Base-by-base conservation (phyloP, 2,113 vertebrate species). In the Oophaga pumilio region DNA sequence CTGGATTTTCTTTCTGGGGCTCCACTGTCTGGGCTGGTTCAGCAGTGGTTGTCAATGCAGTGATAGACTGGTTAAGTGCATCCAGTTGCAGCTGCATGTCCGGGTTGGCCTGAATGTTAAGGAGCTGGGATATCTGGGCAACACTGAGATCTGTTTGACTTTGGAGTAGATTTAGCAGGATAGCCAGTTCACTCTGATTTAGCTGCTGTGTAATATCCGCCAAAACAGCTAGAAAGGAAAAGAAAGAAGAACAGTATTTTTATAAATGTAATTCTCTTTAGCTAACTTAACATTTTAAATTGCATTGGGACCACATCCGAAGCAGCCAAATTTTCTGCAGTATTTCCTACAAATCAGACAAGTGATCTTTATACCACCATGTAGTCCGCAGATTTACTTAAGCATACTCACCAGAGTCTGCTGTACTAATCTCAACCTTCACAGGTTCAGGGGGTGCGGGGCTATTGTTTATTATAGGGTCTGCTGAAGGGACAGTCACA, bases 141-240 rank as follows among this genome's bases (percentile, higher is more conserved):
- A 99, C 94, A 81, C 94, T 98, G 90, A 98, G 94, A 90, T 99
- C 97, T 0, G 97, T 96, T 92, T 99, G 98, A 90, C 98, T 97
- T 94, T 99, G 98, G 87, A 99, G 96, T 91, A 99, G 95, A 93
- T 99, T 99, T 88, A 99, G 88, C 79, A 99, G 92, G 89, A 99
- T 96, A 1, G 98, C 97, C 89, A 99, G 87, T 90, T 99, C 98
- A 0, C 96, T 97, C 93, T 98, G 97, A 92, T 99, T 99, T 94
- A 99, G 92, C 92, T 99, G 98, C 91, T 99, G 98, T 4, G 97
- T 96, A 81, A 97, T 97, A 14, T 96, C 96, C 86, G 96, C 97
- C 22, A 99, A 93, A 88, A 96, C 97, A 97, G 92, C 60, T 83
- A 89, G 84, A 83, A 76, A 92, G 64, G 81, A 56, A 85, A 59